These are phyloP conservation scores for Synanthedon myopaeformis DNA, from an alignment of 2,888 invertebrate genomes.

Conservation along the genomic window DNA sequence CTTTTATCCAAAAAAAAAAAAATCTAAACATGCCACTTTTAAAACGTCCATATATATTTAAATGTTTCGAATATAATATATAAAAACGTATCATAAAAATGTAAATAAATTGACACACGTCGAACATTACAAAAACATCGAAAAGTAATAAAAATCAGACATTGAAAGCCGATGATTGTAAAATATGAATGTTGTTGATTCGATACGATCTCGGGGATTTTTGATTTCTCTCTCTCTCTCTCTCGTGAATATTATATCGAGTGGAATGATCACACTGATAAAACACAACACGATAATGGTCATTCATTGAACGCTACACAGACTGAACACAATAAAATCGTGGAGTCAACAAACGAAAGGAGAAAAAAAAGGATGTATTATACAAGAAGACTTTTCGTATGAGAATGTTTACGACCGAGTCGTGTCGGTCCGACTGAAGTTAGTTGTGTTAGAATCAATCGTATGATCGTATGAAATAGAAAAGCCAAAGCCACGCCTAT, in stretches of 20 bases:
- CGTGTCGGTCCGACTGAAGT: slow-evolving; percentile 46
- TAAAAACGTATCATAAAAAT: slow-evolving; percentile 16
- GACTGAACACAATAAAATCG: slow-evolving; percentile 57
- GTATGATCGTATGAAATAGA: slow-evolving; percentile 60
- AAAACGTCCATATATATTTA: background rate
- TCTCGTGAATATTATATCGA: slow-evolving; percentile 10
- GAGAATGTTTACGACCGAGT: slow-evolving; percentile 22
- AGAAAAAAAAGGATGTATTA: slow-evolving; percentile 9
- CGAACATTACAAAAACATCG: slow-evolving; percentile 21
- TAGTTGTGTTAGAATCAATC: slow-evolving; percentile 64
- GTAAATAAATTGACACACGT: slow-evolving; percentile 5
- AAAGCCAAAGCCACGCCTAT: slow-evolving; percentile 70
- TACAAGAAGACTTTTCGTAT: slow-evolving; percentile 17
- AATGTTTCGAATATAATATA: background rate
- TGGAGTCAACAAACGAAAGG: slow-evolving; percentile 30
- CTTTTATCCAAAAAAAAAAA: slow-evolving; percentile 3
- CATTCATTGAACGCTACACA: slow-evolving; percentile 56
- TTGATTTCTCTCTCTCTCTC: slow-evolving; percentile 3
- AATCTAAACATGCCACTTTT: slow-evolving; percentile 31
- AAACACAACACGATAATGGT: slow-evolving; percentile 42
- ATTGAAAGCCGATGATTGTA: slow-evolving; percentile 54
- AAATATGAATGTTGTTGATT: slow-evolving; percentile 22
- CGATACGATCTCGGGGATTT: slow-evolving; percentile 6
- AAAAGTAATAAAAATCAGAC: slow-evolving; percentile 34
- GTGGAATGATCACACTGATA: slow-evolving; percentile 53